These are phyloP conservation scores for Sympetrum striolatum DNA, from an alignment of 2,888 invertebrate species.

Conservation along the genomic window DNA sequence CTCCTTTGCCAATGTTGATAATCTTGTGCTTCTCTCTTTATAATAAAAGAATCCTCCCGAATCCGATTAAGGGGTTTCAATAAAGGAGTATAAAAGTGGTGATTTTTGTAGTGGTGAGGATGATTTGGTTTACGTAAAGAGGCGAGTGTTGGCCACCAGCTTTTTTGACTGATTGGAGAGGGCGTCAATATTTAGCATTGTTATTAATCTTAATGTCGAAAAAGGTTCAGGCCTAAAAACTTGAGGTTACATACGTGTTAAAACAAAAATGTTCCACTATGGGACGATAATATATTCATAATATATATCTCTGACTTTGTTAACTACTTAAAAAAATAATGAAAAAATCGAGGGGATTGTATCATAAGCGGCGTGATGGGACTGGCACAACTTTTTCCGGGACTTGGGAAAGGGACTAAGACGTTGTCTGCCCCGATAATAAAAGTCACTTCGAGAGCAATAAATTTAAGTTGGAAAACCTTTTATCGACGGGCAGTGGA, in stretches of 20 bases:
- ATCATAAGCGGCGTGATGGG: conserved; percentile 9
- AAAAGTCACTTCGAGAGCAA: conserved; percentile 49
- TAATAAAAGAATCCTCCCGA: conserved; percentile 45
- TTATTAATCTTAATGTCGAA: conserved; percentile 50
- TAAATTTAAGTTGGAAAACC: conserved; percentile 46
- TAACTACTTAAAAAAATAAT: conserved; percentile 28
- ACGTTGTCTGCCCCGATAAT: conserved; percentile 20
- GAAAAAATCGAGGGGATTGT: conserved; percentile 31
- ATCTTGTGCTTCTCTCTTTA: conserved; percentile 47
- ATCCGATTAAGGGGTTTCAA: conserved; percentile 45
- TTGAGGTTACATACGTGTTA: conserved; percentile 46
- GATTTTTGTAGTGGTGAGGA: conserved; percentile 26
- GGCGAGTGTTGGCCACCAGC: conserved; percentile 48
- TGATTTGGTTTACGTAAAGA: conserved; percentile 5
- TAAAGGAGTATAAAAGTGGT: conserved; percentile 37
- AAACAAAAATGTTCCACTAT: conserved; percentile 41
- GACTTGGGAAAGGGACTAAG: conserved; percentile 5
- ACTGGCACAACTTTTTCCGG: conserved; percentile 12
- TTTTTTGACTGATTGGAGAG: conserved; percentile 49
- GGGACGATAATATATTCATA: conserved; percentile 40
- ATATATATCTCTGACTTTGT: conserved; percentile 45
- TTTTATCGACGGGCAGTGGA: conserved; percentile 34
- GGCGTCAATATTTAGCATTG: conserved; percentile 51
- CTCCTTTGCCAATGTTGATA: conserved; percentile 44
- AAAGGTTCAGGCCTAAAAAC: conserved; percentile 54